A percentile compares a stretch with the other conserved stretches of the same genome.
phyloP scores from a whole-genome alignment of 2,888 invertebrate species.

The Papilio elwesi region DNA sequence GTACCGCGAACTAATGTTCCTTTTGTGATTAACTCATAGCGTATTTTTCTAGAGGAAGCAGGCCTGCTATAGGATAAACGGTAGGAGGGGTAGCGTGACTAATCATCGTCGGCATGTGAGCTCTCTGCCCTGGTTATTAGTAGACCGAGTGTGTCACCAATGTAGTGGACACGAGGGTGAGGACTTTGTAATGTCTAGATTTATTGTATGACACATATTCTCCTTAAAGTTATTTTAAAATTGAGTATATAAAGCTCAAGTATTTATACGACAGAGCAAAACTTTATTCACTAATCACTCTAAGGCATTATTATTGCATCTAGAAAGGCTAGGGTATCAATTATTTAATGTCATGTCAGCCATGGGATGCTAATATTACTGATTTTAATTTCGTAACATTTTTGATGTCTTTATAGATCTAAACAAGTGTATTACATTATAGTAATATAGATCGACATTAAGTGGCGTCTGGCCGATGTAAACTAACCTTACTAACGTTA shows the following conservation, averaged over 20 bases:
- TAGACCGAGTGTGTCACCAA: background rate
- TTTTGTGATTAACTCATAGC: slow-evolving; percentile 38
- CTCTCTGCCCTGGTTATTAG: slow-evolving; percentile 18
- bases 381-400: too few relatives aligned
- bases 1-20: slow-evolving; percentile 40
- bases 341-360: too few relatives aligned
- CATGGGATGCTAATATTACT: too few relatives aligned
- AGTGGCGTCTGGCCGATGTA: too few relatives aligned
- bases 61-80: slow-evolving; percentile 32
- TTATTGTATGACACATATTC: background rate
- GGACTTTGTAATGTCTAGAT: slow-evolving; percentile 4
- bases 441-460: too few relatives aligned
- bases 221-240: too few relatives aligned
- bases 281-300: background rate
- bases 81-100: slow-evolving; percentile 30
- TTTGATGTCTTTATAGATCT: too few relatives aligned
- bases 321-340: too few relatives aligned
- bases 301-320: too few relatives aligned
- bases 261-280: background rate
- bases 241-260: background rate
- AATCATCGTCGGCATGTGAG: slow-evolving; percentile 30
- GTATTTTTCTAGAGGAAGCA: slow-evolving; percentile 32
- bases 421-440: too few relatives aligned
- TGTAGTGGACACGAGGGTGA: background rate
- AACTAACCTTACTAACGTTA: too few relatives aligned